Evolutionary conservation across 2,113 vertebrate species (phyloP).

Genomic region (Pantherophis guttatus): DNA sequence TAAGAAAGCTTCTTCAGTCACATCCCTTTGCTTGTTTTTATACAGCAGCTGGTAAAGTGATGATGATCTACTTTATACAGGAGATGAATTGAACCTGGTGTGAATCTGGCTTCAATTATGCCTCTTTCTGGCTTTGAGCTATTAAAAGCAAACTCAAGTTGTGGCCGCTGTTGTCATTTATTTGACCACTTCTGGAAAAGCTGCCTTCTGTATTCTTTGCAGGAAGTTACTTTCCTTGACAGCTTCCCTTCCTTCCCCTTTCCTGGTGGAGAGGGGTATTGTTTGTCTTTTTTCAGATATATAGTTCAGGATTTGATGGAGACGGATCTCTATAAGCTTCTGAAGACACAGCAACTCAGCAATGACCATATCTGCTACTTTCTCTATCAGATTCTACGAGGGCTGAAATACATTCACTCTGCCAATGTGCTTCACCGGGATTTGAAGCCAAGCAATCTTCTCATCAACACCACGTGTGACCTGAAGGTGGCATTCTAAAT

Average conservation of each 20-base stretch:
- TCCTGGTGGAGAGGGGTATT: slow-evolving; percentile 22
- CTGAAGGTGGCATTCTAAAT: slow-evolving; percentile 75
- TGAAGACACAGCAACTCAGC: slow-evolving; percentile 87
- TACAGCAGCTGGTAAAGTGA: neutral
- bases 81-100: neutral
- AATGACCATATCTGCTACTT: slow-evolving; percentile 91
- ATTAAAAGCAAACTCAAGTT: neutral
- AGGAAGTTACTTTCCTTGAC: slow-evolving; percentile 48
- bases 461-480: slow-evolving; percentile 91
- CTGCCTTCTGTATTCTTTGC: neutral
- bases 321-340: slow-evolving; percentile 87
- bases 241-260: slow-evolving; percentile 10
- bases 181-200: neutral
- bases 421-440: slow-evolving; percentile 89
- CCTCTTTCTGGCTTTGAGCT: neutral
- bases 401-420: slow-evolving; percentile 89
- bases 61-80: neutral
- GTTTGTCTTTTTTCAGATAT: slow-evolving; percentile 70
- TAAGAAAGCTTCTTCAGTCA: neutral
- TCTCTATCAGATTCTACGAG: slow-evolving; percentile 88
- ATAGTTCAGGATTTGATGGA: slow-evolving; percentile 92
- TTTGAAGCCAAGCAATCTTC: slow-evolving; percentile 88
- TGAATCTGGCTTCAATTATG: neutral
- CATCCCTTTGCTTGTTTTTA: neutral
- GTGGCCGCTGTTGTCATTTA: neutral